Conservation (phyloP, 1,140 invertebrate genomes). For the Mya arenaria region DNA sequence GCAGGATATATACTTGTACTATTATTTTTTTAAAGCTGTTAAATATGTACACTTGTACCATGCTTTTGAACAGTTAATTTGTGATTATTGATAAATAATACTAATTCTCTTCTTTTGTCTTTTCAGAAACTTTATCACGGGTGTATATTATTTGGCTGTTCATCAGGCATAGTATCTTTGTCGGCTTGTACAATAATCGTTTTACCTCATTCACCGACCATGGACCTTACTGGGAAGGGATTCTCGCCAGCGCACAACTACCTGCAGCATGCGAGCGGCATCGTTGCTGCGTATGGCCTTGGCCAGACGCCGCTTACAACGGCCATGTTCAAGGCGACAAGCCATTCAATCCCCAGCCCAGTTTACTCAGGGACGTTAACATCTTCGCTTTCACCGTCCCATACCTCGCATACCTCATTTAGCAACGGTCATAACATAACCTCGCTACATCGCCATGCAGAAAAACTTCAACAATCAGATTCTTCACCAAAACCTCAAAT, state of each 20-base stretch:
- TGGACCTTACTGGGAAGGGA: conserved; percentile 54
- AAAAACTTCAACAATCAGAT: conserved; percentile 14
- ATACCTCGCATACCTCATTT: conserved; percentile 32
- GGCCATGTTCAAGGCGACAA: conserved; percentile 31
- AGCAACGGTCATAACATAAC: conserved; percentile 50
- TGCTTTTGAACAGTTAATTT: background rate
- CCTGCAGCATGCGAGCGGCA: conserved; percentile 50
- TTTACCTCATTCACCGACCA: conserved; percentile 24
- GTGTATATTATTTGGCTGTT: conserved; percentile 38
- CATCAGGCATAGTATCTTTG: too few species aligned
- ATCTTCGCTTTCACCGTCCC: conserved; percentile 31
- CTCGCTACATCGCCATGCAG: conserved; percentile 13
- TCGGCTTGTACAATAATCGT: background rate
- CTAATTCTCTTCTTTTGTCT: conserved; percentile 29
- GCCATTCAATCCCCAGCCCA: conserved; percentile 35
- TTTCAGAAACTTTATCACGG: conserved; percentile 52
- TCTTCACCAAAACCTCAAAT: conserved; percentile 34
- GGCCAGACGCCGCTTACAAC: conserved; percentile 45
- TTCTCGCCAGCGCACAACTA: conserved; percentile 51
- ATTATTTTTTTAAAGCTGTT: background rate
- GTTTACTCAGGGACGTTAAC: conserved; percentile 52
- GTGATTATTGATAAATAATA: too few species aligned
- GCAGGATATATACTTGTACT: background rate
- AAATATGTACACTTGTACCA: background rate
- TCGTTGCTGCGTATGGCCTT: conserved; percentile 45